Conservation (phyloP, 1,140 invertebrate species). For the Triops longicaudatus region DNA sequence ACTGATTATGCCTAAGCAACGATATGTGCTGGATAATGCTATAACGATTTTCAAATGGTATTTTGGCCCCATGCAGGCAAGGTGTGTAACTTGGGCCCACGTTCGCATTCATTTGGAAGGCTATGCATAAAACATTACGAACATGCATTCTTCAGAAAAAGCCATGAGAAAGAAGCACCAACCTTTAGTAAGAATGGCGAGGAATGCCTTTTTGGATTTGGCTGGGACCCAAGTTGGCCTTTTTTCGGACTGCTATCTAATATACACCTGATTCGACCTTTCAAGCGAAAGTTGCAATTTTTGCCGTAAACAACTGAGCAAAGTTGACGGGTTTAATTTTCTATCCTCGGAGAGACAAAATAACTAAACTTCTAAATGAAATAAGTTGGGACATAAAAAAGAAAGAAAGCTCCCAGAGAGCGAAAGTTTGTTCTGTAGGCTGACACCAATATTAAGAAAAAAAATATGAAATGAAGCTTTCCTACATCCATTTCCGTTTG, state of each 20-base stretch:
- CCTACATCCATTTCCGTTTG: neutral
- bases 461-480: neutral
- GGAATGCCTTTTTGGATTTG: neutral
- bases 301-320: neutral
- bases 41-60: neutral
- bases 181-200: neutral
- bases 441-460: neutral
- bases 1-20: neutral
- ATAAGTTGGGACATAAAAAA: too few relatives aligned
- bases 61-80: neutral
- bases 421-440: neutral
- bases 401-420: too few relatives aligned
- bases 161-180: neutral
- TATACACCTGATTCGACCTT: neutral
- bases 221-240: neutral
- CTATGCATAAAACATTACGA: neutral
- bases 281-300: neutral
- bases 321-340: neutral
- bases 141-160: slow-evolving; percentile 3
- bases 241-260: neutral
- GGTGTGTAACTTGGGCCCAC: slow-evolving; percentile 3
- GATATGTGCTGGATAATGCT: neutral
- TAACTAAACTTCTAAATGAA: neutral
- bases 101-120: neutral
- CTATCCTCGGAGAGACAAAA: neutral